These are phyloP conservation scores for Rotaria magnacalcarata DNA, from an alignment of 2,888 invertebrate genomes.

Conservation along the genomic window DNA sequence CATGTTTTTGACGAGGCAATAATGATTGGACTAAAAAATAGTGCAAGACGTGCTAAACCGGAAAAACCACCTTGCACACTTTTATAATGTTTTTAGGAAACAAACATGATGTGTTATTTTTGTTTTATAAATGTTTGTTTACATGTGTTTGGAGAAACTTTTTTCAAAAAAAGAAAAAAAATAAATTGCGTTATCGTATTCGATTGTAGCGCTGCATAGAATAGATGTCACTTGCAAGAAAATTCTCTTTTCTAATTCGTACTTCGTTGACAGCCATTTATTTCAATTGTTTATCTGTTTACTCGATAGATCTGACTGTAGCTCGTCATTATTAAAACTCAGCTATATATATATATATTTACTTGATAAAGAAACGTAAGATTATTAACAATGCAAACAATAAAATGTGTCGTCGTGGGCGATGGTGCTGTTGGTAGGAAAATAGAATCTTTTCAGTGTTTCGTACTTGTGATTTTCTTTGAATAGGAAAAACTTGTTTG, in stretches of 20 bases:
- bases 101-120: not conserved
- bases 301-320: not conserved
- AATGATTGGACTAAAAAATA: conserved; percentile 80
- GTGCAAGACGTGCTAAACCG: conserved; percentile 79
- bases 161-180: too few species aligned
- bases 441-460: not conserved
- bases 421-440: conserved; percentile 87
- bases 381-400: conserved; percentile 75
- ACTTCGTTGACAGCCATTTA: not conserved
- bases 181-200: not conserved
- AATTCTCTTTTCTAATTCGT: not conserved
- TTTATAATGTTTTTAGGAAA: not conserved
- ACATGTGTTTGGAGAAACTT: not conserved
- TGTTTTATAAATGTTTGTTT: not conserved
- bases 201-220: not conserved
- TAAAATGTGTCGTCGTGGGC: conserved; percentile 93
- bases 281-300: not conserved
- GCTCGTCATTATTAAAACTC: not conserved
- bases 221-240: not conserved
- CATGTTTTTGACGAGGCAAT: conserved; percentile 99
- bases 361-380: not conserved
- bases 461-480: conserved; percentile 55
- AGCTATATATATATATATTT: too few species aligned
- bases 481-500: conserved; percentile 90
- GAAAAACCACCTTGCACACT: conserved; percentile 65